Percentiles rank a stretch among this genome's conserved stretches.
Conservation (phyloP, 2,797 vertebrate species). For the Chaenodraco wilsoni region DNA sequence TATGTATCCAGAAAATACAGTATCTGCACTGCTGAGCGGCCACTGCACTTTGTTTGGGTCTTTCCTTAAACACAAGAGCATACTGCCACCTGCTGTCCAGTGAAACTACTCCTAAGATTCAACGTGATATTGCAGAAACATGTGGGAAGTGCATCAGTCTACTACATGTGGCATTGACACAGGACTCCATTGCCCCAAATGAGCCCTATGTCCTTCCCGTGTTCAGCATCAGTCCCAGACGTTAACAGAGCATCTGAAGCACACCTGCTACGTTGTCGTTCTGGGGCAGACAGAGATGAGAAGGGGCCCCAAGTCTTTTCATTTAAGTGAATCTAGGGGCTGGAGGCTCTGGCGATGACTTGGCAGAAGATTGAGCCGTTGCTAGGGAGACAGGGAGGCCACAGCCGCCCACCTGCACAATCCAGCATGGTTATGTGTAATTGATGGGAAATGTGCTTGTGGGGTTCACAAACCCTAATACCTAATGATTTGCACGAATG, state of each 20-base stretch:
- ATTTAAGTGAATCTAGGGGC: neutral
- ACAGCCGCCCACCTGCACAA: constrained; percentile 39
- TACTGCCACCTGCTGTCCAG: constrained; percentile 70
- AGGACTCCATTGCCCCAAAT: neutral
- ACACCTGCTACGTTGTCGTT: constrained; percentile 47
- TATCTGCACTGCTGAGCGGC: constrained; percentile 27
- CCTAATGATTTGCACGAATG: constrained; percentile 16
- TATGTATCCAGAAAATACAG: constrained; percentile 20
- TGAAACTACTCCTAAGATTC: neutral
- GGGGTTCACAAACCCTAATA: constrained; percentile 14
- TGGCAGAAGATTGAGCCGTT: neutral
- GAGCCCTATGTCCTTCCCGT: constrained; percentile 16
- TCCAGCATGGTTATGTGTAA: constrained; percentile 28
- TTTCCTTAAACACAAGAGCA: constrained; percentile 12
- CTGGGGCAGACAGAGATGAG: constrained; percentile 18
- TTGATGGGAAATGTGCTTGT: constrained; percentile 19
- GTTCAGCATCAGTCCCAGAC: constrained; percentile 31
- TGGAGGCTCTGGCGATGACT: neutral
- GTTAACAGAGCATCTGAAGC: constrained; percentile 46
- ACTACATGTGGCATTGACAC: no score
- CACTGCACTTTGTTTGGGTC: constrained; percentile 13
- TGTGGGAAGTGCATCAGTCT: neutral
- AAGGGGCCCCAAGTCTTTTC: neutral
- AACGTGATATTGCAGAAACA: neutral
- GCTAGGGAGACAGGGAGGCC: constrained; percentile 25